Evolutionary conservation across 2,797 vertebrate species (phyloP), one percentile per base, ranked within the genome.

Genomic region (Megaceryle alcyon): DNA sequence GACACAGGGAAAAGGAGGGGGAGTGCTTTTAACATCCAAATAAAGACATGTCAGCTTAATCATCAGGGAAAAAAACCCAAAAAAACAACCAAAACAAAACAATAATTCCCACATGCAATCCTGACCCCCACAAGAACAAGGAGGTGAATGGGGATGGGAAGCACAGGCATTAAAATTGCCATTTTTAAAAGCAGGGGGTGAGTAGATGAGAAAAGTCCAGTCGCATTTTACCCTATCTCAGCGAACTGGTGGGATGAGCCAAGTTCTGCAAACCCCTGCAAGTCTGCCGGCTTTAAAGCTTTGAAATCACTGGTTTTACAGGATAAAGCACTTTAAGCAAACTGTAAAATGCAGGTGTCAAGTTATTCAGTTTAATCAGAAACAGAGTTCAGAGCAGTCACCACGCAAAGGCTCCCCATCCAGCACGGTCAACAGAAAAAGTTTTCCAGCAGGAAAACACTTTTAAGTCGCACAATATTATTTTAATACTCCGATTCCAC

Each of bases 261-360:
- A 71, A 90, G 79, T 88, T 82, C 70, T 90, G 92, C 94, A 94
- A 94, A 90, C 22, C 90, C 93, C 92, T 83, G 91, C 82, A 44
- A 91, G 92, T 86, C 79, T 75, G 88, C 91, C 44, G 84, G 88
- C 71, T 91, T 84, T 90, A 82, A 69, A 94, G 94, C 97, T 94
- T 86, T 68, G 92, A 89, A 92, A 96, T 93, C 15, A 31, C 94
- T 81, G 65, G 89, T 90, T 97, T 95, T 96, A 94, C 72, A 90
- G 82, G 94, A 95, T 90, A 95, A 94, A 97, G 93, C 96, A 94
- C 92, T 93, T 88, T 37, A 88, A 82, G 91, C 80, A 54, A 96
- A 95, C 81, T 85, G 89, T 91, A 95, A 97, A 97, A 97, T 51
- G 89, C 91, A 87, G 84, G 90, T 96, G 96, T 96, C 95, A 90